phyloP scores from a whole-genome alignment of 1,140 invertebrate genomes.

The Acromyrmex echinatior region DNA sequence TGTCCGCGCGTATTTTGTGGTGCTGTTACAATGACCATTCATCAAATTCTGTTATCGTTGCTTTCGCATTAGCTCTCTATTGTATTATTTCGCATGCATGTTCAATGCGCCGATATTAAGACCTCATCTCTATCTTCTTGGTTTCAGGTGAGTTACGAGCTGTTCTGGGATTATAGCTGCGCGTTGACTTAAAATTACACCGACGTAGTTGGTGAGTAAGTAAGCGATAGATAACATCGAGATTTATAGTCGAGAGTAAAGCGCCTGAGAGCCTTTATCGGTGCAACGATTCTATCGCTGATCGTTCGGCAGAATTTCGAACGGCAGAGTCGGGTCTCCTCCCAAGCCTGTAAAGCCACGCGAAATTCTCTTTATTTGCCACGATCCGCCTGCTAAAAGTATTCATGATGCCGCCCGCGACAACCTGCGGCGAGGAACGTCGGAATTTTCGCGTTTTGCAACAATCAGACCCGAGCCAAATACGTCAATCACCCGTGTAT shows the following conservation, averaged over 20 bases:
- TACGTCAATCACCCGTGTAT: conserved; percentile 55
- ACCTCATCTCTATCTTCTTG: conserved; percentile 10
- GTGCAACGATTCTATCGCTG: conserved; percentile 9
- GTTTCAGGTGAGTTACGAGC: conserved; percentile 57
- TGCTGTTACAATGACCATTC: background rate
- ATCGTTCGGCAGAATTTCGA: conserved; percentile 33
- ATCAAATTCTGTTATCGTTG: background rate
- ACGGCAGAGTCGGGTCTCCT: background rate
- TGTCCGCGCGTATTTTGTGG: background rate
- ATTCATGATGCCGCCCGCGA: conserved; percentile 33
- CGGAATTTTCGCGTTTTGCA: conserved; percentile 33
- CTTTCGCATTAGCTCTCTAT: background rate
- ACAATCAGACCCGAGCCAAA: conserved; percentile 40
- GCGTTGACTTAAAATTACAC: conserved; percentile 35
- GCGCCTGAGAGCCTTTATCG: conserved; percentile 40
- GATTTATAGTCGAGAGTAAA: conserved; percentile 52
- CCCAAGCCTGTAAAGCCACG: background rate
- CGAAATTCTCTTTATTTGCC: conserved; percentile 17
- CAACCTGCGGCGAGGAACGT: conserved; percentile 48
- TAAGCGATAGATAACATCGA: conserved; percentile 58
- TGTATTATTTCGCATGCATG: conserved; percentile 14
- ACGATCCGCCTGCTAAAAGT: conserved; percentile 15
- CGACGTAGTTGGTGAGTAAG: conserved; percentile 42
- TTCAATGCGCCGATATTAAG: conserved; percentile 4
- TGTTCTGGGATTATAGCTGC: conserved; percentile 30